These are phyloP conservation scores for Drosophila insularis DNA, from an alignment of 1,140 invertebrate genomes.

Conservation along the genomic window DNA sequence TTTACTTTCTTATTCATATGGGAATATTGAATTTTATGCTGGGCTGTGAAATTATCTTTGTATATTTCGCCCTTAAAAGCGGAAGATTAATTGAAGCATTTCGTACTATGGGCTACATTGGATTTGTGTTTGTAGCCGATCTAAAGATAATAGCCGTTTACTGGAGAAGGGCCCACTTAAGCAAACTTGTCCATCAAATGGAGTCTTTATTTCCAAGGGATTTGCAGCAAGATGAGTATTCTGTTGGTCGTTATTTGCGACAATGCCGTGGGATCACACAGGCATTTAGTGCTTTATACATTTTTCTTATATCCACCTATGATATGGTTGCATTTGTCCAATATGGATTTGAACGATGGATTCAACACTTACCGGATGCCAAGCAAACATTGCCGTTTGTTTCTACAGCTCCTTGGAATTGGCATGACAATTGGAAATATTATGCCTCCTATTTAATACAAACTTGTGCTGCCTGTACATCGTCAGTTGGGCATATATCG, in stretches of 20 bases:
- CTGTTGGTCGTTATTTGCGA: slow-evolving; percentile 20
- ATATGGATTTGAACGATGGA: slow-evolving; percentile 24
- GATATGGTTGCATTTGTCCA: slow-evolving; percentile 49
- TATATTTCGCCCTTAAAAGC: slow-evolving; percentile 20
- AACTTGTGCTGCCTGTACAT: slow-evolving; percentile 46
- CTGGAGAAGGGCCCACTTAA: slow-evolving; percentile 32
- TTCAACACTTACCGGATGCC: slow-evolving; percentile 20
- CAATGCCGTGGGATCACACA: slow-evolving; percentile 32
- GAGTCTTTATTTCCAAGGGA: slow-evolving; percentile 43
- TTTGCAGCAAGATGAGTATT: slow-evolving; percentile 31
- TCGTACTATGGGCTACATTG: slow-evolving; percentile 58
- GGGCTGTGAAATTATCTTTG: slow-evolving; percentile 22
- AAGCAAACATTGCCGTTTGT: slow-evolving; percentile 46
- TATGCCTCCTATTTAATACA: slow-evolving; percentile 42
- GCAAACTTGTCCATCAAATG: slow-evolving; percentile 34
- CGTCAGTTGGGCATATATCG: slow-evolving; percentile 53
- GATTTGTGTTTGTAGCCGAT: slow-evolving; percentile 49
- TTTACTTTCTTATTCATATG: slow-evolving; percentile 29
- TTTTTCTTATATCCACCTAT: slow-evolving; percentile 46
- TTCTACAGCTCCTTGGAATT: slow-evolving; percentile 51
- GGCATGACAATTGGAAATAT: slow-evolving; percentile 31
- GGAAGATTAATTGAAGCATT: slow-evolving; percentile 56
- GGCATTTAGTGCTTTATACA: slow-evolving; percentile 36
- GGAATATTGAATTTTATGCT: slow-evolving; percentile 40
- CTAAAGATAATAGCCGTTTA: slow-evolving; percentile 58